Conservation (phyloP, 2,797 vertebrate genomes). For the Caiman crocodilus region DNA sequence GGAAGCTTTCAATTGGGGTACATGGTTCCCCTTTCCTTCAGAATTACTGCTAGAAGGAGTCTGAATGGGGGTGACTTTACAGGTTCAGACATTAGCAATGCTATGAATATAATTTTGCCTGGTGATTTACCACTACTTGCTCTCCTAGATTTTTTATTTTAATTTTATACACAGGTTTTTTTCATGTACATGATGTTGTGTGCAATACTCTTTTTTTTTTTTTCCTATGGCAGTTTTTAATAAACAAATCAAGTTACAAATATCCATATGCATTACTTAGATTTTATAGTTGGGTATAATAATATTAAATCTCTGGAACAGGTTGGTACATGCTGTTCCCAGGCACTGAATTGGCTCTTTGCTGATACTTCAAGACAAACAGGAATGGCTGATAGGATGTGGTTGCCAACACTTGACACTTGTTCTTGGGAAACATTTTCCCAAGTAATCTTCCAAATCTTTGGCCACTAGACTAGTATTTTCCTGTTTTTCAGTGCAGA, state of each 20-base stretch:
- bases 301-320: not conserved
- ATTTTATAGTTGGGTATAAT: not conserved
- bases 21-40: not conserved
- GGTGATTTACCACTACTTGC: accelerated
- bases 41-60: not conserved
- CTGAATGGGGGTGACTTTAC: not conserved
- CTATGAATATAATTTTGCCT: not conserved
- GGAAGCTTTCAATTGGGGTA: too few species aligned
- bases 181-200: not conserved
- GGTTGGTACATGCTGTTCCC: not conserved
- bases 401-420: accelerated
- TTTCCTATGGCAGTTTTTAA: slow-evolving; percentile 1
- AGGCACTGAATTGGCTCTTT: not conserved
- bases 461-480: not conserved
- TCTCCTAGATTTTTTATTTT: not conserved
- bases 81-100: not conserved
- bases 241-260: not conserved
- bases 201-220: not conserved
- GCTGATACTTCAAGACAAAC: not conserved
- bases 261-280: not conserved
- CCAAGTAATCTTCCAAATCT: not conserved
- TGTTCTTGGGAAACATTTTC: not conserved
- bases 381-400: not conserved
- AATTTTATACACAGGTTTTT: not conserved
- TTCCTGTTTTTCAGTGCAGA: too few species aligned